Evolutionary conservation across 1,140 invertebrate genomes (phyloP).

Genomic region (Drosophila nannoptera): DNA sequence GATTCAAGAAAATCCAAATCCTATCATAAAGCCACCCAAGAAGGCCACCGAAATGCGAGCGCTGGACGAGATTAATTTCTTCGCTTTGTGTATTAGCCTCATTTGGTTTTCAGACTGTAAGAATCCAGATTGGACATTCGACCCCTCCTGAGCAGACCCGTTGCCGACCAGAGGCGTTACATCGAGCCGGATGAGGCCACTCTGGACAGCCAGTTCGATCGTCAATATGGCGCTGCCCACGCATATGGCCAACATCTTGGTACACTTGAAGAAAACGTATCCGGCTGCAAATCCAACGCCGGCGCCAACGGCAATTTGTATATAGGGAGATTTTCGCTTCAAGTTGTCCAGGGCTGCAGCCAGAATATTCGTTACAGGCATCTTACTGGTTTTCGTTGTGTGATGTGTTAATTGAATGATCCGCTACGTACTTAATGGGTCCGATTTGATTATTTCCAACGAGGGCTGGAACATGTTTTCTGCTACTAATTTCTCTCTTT

Average conservation of each 20-base stretch:
- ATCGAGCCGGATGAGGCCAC: conserved; percentile 25
- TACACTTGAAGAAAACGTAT: conserved; percentile 31
- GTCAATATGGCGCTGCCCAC: conserved; percentile 26
- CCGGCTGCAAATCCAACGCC: conserved; percentile 33
- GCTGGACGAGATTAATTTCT: conserved; percentile 8
- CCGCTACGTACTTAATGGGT: conserved; percentile 44
- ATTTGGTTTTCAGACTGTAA: no score
- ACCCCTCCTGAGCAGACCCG: no score
- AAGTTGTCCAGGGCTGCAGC: conserved; percentile 30
- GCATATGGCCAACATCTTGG: conserved; percentile 42
- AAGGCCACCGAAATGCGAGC: conserved; percentile 37
- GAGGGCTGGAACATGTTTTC: conserved; percentile 22
- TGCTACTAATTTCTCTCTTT: background rate
- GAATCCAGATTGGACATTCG: no score
- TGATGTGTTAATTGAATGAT: background rate
- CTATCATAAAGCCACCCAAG: conserved; percentile 51
- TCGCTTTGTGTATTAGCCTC: conserved; percentile 13
- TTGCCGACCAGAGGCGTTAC: no score
- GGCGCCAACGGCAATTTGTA: conserved; percentile 46
- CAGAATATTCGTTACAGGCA: conserved; percentile 1
- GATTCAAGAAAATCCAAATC: conserved; percentile 45
- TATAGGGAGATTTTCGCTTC: conserved; percentile 34
- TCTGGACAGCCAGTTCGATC: conserved; percentile 30
- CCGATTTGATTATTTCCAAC: background rate
- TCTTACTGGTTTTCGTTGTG: conserved; percentile 6